Base-by-base conservation (phyloP, 2,113 vertebrate genomes). In the Oenanthe oenanthe region DNA sequence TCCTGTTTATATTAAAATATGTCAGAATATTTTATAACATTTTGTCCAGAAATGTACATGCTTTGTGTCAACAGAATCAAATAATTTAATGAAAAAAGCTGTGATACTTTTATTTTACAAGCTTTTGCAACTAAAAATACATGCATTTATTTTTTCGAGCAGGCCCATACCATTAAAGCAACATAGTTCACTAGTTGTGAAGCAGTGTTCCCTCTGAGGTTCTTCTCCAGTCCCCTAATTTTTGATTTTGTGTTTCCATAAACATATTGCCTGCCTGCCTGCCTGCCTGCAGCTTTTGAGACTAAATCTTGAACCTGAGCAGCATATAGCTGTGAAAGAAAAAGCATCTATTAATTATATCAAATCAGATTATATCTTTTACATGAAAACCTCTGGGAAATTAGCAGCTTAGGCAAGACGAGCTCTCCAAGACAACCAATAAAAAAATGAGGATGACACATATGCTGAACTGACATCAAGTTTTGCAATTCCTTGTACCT, bases 1-100 rank as follows among this genome's bases (percentile, higher is more conserved):
- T 98, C 98, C 98, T 99, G 99, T 99, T 99, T 98, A 99, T 98
- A 98, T 98, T 99, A 98, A 98, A 98, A 98, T 98, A 98, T 98
- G 98, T 98, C 98, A 97, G 98, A 98, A 97, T 98, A 98, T 98
- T 98, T 98, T 98, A 98, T 98, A 98, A 97, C 95, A 97, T 97
- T 95, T 95, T 96, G 96, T 97, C 96, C 94, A 97, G 92, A 98
- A 97, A 97, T 81, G 93, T 96, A 96, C 97, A 98, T 98, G 98
- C 96, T 97, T 98, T 97, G 84, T 98, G 94, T 98, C 97, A 95
- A 89, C 77, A 93, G 65, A 96, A 91, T 96, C 72, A 97, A 97
- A 97, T 97, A 93, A 97, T 97, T 97, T 95, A 34, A 71, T 93
- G 94, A 91, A 97, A 96, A 97, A 97, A 96, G 91, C 85, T 77